A percentile compares a stretch with the other conserved stretches of the same genome.
Evolutionary conservation across 2,888 invertebrate species (phyloP).

Genomic region (Azorinus chamasolen): DNA sequence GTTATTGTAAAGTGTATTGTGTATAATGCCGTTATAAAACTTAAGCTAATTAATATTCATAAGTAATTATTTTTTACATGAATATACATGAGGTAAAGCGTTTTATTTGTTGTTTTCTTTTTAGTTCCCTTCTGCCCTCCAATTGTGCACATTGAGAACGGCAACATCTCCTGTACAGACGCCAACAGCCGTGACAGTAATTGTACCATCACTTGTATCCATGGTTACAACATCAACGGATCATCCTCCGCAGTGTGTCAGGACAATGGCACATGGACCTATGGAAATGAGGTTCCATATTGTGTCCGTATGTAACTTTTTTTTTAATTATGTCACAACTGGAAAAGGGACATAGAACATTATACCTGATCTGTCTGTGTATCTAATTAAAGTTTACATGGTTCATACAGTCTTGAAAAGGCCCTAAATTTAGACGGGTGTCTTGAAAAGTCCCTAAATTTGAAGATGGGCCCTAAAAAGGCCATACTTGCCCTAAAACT

Average conservation of each 20-base stretch:
- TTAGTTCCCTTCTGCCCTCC: slow-evolving; percentile 58
- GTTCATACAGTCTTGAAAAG: too few species aligned
- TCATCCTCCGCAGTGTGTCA: slow-evolving; percentile 22
- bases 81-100: too few species aligned
- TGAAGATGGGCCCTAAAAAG: not conserved
- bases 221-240: slow-evolving; percentile 53
- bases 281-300: slow-evolving; percentile 29
- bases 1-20: too few species aligned
- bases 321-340: not conserved
- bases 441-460: too few species aligned
- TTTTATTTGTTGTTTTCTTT: slow-evolving; percentile 5
- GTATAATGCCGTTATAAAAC: too few species aligned
- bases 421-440: too few species aligned
- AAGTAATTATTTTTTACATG: too few species aligned
- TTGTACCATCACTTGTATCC: slow-evolving; percentile 47
- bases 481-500: too few species aligned
- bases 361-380: not conserved
- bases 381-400: not conserved
- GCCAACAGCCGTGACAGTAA: slow-evolving; percentile 42
- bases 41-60: too few species aligned
- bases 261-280: slow-evolving; percentile 57
- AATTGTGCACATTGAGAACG: slow-evolving; percentile 46
- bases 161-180: slow-evolving; percentile 37
- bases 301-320: slow-evolving; percentile 36
- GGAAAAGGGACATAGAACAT: too few species aligned